Percentiles rank a stretch among this genome's conserved stretches.
Conservation (phyloP, 1,140 invertebrate genomes). For the Hyles vespertilio region DNA sequence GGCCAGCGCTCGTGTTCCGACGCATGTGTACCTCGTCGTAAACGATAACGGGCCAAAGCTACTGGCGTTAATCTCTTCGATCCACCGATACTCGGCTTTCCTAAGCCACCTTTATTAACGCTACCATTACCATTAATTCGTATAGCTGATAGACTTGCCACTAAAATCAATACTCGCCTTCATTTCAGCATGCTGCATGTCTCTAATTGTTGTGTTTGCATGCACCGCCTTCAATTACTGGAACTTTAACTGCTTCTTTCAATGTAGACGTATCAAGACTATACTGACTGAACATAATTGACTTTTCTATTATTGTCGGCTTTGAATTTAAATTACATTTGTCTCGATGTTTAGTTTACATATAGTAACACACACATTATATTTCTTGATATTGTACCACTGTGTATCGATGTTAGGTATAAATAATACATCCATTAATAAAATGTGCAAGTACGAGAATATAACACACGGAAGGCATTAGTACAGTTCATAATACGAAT, state of each 20-base stretch:
- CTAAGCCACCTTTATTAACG: slow-evolving; percentile 40
- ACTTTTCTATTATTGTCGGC: too few relatives aligned
- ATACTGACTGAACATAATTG: too few relatives aligned
- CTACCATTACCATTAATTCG: slow-evolving; percentile 34
- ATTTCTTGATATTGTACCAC: too few relatives aligned
- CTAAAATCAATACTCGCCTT: slow-evolving; percentile 25
- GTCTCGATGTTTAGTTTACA: too few relatives aligned
- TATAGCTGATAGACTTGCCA: slow-evolving; percentile 41
- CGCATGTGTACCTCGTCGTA: slow-evolving; percentile 33
- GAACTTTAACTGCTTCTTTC: too few relatives aligned
- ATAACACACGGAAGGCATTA: background rate
- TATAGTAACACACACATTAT: too few relatives aligned
- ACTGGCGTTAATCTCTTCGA: slow-evolving; percentile 50
- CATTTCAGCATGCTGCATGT: slow-evolving; percentile 43
- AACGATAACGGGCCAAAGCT: slow-evolving; percentile 45
- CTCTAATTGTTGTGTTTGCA: background rate
- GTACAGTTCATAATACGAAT: background rate
- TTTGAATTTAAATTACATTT: too few relatives aligned
- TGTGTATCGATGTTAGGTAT: too few relatives aligned
- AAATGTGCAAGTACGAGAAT: too few relatives aligned
- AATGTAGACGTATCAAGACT: too few relatives aligned
- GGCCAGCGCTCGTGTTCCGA: slow-evolving; percentile 32
- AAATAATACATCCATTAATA: too few relatives aligned
- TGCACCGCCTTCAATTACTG: background rate
- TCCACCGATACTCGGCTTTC: slow-evolving; percentile 44